A percentile compares a stretch with the other conserved stretches of the same genome.
These are phyloP conservation scores for Nannospalax galili DNA, from an alignment of 2,113 vertebrate genomes.

Conservation along the genomic window DNA sequence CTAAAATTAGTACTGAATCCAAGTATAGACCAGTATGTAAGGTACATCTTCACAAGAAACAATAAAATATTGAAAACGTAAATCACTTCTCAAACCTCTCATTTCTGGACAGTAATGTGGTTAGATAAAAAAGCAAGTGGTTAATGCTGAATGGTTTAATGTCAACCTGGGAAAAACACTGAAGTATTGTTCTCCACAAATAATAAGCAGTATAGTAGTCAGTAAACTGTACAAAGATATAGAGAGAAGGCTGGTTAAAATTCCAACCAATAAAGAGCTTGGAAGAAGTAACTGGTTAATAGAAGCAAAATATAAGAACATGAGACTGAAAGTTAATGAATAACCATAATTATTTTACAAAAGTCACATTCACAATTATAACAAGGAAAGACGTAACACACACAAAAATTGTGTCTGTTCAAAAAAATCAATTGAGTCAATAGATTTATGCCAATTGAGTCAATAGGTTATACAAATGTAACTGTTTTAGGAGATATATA, in stretches of 20 bases:
- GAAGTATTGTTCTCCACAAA: background rate
- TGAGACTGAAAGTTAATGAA: conserved; percentile 30
- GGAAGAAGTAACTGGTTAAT: conserved; percentile 34
- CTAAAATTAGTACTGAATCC: conserved; percentile 6
- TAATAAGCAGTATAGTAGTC: background rate
- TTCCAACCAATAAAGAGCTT: background rate
- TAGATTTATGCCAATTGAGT: background rate
- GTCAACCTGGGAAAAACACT: background rate
- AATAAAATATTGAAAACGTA: background rate
- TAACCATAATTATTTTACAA: background rate
- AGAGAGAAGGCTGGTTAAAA: background rate
- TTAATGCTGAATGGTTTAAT: background rate
- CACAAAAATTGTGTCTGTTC: background rate
- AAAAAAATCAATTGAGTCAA: conserved; percentile 43
- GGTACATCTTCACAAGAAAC: background rate
- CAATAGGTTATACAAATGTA: background rate
- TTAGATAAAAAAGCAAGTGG: background rate
- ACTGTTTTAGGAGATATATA: background rate
- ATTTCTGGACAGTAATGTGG: background rate
- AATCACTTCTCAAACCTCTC: conserved; percentile 31
- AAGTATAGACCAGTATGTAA: background rate
- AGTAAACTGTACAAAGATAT: background rate
- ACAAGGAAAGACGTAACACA: background rate
- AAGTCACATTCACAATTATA: conserved; percentile 5
- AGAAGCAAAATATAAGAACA: conserved; percentile 36